Evolutionary conservation across 2,888 invertebrate species (phyloP).

Genomic region (Orthosia gothica): DNA sequence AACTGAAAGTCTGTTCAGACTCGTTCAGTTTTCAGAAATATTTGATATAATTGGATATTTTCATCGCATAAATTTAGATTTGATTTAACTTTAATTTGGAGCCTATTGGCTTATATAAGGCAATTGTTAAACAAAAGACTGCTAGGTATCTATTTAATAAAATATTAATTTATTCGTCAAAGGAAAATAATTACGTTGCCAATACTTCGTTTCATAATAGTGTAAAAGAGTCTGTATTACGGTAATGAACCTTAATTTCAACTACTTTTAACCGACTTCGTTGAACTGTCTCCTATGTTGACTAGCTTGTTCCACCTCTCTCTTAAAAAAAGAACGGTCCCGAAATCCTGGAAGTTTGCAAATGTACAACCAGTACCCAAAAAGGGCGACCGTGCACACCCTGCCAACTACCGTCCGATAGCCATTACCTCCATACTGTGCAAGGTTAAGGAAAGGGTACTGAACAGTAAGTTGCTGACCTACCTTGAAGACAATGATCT

Average conservation of each 20-base stretch:
- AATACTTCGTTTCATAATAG: background rate
- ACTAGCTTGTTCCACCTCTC: too few relatives aligned
- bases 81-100: slow-evolving; percentile 26
- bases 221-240: background rate
- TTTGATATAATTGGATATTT: slow-evolving; percentile 69
- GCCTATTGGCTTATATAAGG: background rate
- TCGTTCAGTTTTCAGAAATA: slow-evolving; percentile 44
- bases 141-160: background rate
- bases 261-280: too few relatives aligned
- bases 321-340: too few relatives aligned
- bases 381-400: too few relatives aligned
- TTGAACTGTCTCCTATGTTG: too few relatives aligned
- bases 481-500: too few relatives aligned
- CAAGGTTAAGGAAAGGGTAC: too few relatives aligned
- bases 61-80: slow-evolving; percentile 33
- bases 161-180: background rate
- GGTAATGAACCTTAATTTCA: background rate
- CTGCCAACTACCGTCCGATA: too few relatives aligned
- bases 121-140: slow-evolving; percentile 3
- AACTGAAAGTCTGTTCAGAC: slow-evolving; percentile 61
- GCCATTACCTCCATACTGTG: too few relatives aligned
- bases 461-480: too few relatives aligned
- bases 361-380: too few relatives aligned
- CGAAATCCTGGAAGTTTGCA: too few relatives aligned
- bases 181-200: background rate